Percentiles rank a stretch among this genome's conserved stretches.
phyloP scores from a whole-genome alignment of 2,113 vertebrate genomes.

The Leucoraja erinaceus region DNA sequence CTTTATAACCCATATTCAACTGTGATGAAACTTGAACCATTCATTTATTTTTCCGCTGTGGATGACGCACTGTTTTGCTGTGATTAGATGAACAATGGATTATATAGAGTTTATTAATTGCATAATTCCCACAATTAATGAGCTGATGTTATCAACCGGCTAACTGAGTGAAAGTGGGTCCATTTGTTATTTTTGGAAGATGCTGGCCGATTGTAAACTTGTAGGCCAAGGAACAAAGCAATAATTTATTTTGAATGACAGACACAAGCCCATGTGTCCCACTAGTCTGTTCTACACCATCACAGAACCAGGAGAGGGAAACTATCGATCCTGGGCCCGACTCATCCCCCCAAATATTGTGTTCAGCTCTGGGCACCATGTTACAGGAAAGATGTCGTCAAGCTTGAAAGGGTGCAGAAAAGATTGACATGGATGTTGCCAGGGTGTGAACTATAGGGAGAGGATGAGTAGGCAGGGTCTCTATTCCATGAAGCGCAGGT shows the following conservation, averaged over 20 bases:
- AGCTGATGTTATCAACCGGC: not conserved
- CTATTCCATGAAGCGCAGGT: no score
- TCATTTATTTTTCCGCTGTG: not conserved
- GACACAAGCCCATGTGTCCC: not conserved
- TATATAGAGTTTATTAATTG: not conserved
- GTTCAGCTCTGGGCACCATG: no score
- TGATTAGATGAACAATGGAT: not conserved
- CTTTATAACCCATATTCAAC: slow-evolving; percentile 2
- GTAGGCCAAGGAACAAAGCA: not conserved
- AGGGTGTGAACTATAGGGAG: no score
- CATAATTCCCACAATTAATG: not conserved
- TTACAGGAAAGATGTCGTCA: no score
- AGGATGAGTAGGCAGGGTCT: no score
- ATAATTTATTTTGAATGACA: not conserved
- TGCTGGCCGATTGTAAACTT: not conserved
- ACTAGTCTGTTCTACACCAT: no score
- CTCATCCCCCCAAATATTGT: no score
- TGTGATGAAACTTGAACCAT: not conserved
- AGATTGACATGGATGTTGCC: no score
- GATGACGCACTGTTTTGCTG: not conserved
- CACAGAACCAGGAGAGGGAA: no score
- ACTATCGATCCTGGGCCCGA: no score
- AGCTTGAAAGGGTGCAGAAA: no score
- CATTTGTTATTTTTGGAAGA: not conserved
- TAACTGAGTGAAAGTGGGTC: not conserved